These are phyloP conservation scores for Euclidia mi DNA, from an alignment of 2,888 invertebrate genomes.

Conservation along the genomic window DNA sequence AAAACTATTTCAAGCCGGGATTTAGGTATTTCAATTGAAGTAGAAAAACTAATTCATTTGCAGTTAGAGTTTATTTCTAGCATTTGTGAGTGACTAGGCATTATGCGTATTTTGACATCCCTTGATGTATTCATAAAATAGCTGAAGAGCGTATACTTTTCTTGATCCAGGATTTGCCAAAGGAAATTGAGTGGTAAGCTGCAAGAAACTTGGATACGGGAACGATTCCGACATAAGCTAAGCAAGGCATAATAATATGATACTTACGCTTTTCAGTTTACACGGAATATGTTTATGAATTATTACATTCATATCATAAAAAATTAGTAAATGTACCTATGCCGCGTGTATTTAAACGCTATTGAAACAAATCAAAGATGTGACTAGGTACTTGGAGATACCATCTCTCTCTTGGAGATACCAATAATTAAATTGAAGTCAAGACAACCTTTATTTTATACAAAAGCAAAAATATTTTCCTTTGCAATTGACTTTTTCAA, in stretches of 20 bases:
- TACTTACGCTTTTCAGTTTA: constrained; percentile 58
- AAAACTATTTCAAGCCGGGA: no score
- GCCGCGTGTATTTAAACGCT: no score
- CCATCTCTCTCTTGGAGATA: no score
- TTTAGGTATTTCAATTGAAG: no score
- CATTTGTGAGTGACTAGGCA: constrained; percentile 16
- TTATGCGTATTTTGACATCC: constrained; percentile 38
- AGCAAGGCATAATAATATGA: constrained; percentile 62
- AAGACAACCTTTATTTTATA: no score
- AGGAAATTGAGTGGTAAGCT: constrained; percentile 83
- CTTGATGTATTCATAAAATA: constrained; percentile 73
- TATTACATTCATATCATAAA: no score
- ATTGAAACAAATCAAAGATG: no score
- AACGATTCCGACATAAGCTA: constrained; percentile 68
- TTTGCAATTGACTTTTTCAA: no score
- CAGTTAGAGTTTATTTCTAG: constrained; percentile 3
- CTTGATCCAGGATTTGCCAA: constrained; percentile 78
- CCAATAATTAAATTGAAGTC: background rate
- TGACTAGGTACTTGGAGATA: background rate
- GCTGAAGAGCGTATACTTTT: constrained; percentile 70
- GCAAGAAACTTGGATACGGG: constrained; percentile 69
- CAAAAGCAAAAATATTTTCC: no score
- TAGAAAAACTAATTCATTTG: background rate
- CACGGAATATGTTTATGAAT: constrained; percentile 13
- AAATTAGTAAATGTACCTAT: background rate